Percentiles rank a stretch among this genome's conserved stretches.
These are phyloP conservation scores for Stictocephala bisonia DNA, from an alignment of 2,888 invertebrate species.

Conservation along the genomic window DNA sequence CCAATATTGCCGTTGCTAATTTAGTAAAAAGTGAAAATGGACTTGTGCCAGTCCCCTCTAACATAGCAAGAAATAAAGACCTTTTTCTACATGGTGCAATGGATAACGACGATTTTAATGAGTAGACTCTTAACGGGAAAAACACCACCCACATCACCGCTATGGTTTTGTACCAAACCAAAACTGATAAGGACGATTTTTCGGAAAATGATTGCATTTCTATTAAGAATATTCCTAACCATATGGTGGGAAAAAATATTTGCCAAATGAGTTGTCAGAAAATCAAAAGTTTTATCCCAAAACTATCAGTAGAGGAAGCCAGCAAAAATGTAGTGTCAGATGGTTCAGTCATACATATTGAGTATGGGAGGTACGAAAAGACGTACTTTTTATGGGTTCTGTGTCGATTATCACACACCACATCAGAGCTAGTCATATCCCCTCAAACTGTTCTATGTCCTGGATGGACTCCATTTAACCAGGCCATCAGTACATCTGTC, in stretches of 20 bases:
- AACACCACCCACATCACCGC: background rate
- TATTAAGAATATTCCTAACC: background rate
- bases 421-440: background rate
- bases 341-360: background rate
- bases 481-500: background rate
- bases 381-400: slow-evolving; percentile 8
- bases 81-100: slow-evolving; percentile 16
- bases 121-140: background rate
- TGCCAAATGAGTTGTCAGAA: slow-evolving; percentile 16
- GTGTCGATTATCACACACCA: background rate
- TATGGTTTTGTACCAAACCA: background rate
- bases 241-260: background rate
- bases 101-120: slow-evolving; percentile 12
- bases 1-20: slow-evolving; percentile 17
- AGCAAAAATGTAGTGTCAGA: background rate
- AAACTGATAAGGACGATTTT: background rate
- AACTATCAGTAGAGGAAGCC: background rate
- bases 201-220: background rate
- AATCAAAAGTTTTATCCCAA: slow-evolving; percentile 8
- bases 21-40: slow-evolving; percentile 29
- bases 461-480: background rate
- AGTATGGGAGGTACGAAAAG: background rate
- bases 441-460: slow-evolving; percentile 3
- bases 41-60: slow-evolving; percentile 10
- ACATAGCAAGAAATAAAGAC: slow-evolving; percentile 9